Evolutionary conservation across 2,113 vertebrate species (phyloP).

Genomic region (Ancistrus triradiatus): DNA sequence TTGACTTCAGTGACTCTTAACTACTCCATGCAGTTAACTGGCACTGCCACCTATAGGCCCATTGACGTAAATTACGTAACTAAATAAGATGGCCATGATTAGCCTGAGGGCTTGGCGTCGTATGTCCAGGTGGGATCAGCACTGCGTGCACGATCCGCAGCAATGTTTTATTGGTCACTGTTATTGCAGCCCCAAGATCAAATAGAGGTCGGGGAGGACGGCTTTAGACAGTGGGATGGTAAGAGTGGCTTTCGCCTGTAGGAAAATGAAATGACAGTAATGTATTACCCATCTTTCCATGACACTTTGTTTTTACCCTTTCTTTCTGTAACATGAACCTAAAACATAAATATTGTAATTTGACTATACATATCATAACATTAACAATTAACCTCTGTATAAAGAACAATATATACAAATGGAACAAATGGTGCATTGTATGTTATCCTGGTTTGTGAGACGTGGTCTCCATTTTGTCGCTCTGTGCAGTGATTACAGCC

Average conservation of each 20-base stretch:
- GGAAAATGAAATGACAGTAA: conserved; percentile 56
- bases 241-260: conserved; percentile 69
- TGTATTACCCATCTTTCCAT: conserved; percentile 48
- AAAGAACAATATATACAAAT: not conserved
- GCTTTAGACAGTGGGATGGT: conserved; percentile 69
- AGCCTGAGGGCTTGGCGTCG: conserved; percentile 57
- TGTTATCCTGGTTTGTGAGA: conserved; percentile 40
- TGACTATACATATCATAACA: conserved; percentile 7
- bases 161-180: conserved; percentile 70
- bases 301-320: conserved; percentile 23
- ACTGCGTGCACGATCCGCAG: conserved; percentile 67
- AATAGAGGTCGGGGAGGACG: conserved; percentile 64
- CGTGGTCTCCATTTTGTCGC: conserved; percentile 34
- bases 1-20: not conserved
- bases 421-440: not conserved
- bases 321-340: conserved; percentile 19
- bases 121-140: conserved; percentile 75
- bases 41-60: not conserved
- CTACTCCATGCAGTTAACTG: not conserved
- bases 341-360: conserved; percentile 22
- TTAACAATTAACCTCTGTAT: conserved; percentile 32
- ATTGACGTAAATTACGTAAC: not conserved
- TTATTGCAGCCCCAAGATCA: conserved; percentile 68
- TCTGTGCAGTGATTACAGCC: conserved; percentile 66
- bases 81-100: conserved; percentile 5